Evolutionary conservation across 2,888 invertebrate genomes (phyloP), one percentile per base, ranked within the genome.

Genomic region (Aethes cnicana): DNA sequence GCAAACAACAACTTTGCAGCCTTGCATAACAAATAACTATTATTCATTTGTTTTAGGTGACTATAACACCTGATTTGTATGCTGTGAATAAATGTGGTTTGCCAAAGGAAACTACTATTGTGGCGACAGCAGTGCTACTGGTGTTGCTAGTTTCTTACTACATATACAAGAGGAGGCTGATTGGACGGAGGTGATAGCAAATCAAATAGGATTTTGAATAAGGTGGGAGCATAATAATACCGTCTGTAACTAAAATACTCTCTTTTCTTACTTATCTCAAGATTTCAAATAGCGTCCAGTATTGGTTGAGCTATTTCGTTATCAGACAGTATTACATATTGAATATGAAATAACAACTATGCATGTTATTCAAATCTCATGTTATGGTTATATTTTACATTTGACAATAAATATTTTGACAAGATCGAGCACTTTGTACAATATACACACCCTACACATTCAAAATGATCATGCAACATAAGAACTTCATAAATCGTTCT

Each of bases 351-450:
- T 50, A 4, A 52, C 44, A 52, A 46, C 2, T 4, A 52, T 32
- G 23, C 14, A 30, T 23, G 44, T 49, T 52, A 42, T 36, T 25
- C 12, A 50, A 43, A 35, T 41, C 35, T 35, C 49, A 54, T 50
- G 49, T 41, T 52, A 52, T 46, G 52, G 46, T 44, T 54, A 54
- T 50, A 50, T 54, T 54, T 54, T 85, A 82, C 87, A 84, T 83
- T 84, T 76, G 74, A 84, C 72, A 88, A 88, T 89, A 89, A 88
- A 88, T 89, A 88, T 75, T 82, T 81, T 87, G 87, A 88, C 86
- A 87, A 87, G 87, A 88, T 81, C 80, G 74, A 84, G 85, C 85
- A 80, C 80, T 85, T 85, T 82, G 71, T 87, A 87, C 86, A 88
- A 71, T 78, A 72, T 77, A 75, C 77, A 75, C 77, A 77, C 63